phyloP scores from a whole-genome alignment of 2,888 invertebrate genomes.

The Drosophila macrospina region DNA sequence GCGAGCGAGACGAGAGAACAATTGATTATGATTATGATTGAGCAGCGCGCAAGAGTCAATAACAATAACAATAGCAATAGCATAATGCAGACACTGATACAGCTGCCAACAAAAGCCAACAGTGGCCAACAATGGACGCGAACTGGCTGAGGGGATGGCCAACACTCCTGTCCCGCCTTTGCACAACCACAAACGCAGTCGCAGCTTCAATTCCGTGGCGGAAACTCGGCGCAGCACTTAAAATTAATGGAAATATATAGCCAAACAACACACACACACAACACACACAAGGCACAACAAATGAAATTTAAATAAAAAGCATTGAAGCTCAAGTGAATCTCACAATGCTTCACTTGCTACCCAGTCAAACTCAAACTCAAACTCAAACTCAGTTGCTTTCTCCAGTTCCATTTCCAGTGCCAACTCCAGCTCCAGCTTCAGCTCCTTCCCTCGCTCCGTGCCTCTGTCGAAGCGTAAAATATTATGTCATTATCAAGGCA shows the following conservation, averaged over 20 bases:
- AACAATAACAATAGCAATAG: slow-evolving; percentile 50
- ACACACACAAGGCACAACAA: slow-evolving; percentile 44
- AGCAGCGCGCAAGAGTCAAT: slow-evolving; percentile 76
- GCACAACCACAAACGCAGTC: slow-evolving; percentile 13
- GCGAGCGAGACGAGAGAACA: slow-evolving; percentile 34
- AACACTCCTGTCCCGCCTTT: slow-evolving; percentile 5
- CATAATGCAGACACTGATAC: slow-evolving; percentile 42
- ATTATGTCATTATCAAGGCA: slow-evolving; percentile 82
- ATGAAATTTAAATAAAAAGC: slow-evolving; percentile 74
- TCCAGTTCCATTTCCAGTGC: background rate
- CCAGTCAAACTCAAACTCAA: slow-evolving; percentile 9
- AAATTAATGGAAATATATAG: slow-evolving; percentile 81
- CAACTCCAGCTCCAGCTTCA: background rate
- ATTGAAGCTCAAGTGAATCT: slow-evolving; percentile 51
- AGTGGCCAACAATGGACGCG: slow-evolving; percentile 49
- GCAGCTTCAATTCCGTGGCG: slow-evolving; percentile 48
- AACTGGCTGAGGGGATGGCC: slow-evolving; percentile 38
- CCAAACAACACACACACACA: slow-evolving; percentile 46
- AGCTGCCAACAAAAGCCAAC: slow-evolving; percentile 48
- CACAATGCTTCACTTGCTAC: slow-evolving; percentile 38
- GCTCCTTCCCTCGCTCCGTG: slow-evolving; percentile 9
- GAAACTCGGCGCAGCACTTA: slow-evolving; percentile 63
- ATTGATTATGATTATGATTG: slow-evolving; percentile 82
- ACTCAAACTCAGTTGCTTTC: no score
- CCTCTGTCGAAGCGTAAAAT: slow-evolving; percentile 81